Conservation (phyloP, 2,797 vertebrate species). For the Benthosema pterotum region DNA sequence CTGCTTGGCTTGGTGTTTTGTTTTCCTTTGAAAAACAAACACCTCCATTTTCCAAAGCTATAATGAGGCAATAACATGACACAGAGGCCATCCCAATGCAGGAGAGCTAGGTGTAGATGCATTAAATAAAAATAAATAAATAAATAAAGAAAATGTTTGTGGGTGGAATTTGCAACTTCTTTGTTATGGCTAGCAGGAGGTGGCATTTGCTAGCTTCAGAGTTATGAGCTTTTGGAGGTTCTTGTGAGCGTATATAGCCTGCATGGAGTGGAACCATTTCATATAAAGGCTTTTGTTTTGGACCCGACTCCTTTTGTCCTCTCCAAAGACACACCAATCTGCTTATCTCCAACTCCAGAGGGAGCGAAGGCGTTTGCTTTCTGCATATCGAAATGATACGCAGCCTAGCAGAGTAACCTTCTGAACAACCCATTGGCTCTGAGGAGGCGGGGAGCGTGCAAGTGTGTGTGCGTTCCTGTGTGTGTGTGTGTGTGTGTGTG, state of each 20-base stretch:
- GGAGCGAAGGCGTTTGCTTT: slow-evolving; percentile 73
- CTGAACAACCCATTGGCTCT: slow-evolving; percentile 59
- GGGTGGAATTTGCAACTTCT: slow-evolving; percentile 60
- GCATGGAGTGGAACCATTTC: too few species aligned
- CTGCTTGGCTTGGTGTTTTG: too few species aligned
- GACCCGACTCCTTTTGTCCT: slow-evolving; percentile 68
- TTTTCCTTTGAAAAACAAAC: too few species aligned
- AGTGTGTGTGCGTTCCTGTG: too few species aligned
- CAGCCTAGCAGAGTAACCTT: slow-evolving; percentile 69
- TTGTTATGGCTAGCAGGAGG: slow-evolving; percentile 53
- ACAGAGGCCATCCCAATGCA: slow-evolving; percentile 15
- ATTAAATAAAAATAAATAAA: slow-evolving; percentile 46
- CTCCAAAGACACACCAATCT: slow-evolving; percentile 75
- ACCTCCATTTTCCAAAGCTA: too few species aligned
- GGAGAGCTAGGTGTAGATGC: slow-evolving; percentile 35
- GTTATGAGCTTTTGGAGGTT: slow-evolving; percentile 48
- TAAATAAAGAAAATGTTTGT: slow-evolving; percentile 49
- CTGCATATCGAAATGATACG: slow-evolving; percentile 69
- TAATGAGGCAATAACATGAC: slow-evolving; percentile 12
- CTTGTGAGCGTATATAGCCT: slow-evolving; percentile 37
- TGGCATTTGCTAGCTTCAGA: slow-evolving; percentile 71
- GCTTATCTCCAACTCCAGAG: slow-evolving; percentile 76
- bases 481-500: slow-evolving; percentile 22
- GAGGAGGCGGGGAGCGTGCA: slow-evolving; percentile 56
- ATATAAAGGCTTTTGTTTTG: slow-evolving; percentile 52